phyloP scores from a whole-genome alignment of 2,113 vertebrate genomes.

The Balaeniceps rex region DNA sequence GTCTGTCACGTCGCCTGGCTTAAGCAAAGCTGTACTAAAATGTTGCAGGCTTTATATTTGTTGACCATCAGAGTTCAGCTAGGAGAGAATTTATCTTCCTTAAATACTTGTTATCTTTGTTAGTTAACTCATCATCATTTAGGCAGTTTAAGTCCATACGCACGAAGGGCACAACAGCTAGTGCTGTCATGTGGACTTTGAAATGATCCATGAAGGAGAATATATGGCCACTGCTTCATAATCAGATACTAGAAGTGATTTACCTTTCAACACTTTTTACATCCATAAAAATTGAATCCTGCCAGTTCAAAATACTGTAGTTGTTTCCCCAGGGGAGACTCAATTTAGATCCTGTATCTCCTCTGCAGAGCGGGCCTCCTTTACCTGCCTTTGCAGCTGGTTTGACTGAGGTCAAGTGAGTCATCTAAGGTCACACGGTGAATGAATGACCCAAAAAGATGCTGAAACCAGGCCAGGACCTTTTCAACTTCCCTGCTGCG shows the following conservation, averaged over 20 bases:
- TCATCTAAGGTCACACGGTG: background rate
- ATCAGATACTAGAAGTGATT: conserved; percentile 5
- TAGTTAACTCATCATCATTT: conserved; percentile 53
- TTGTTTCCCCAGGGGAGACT: background rate
- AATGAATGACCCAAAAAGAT: conserved; percentile 8
- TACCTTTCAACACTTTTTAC: background rate
- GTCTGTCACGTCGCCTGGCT: conserved; percentile 13
- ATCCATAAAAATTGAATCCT: background rate
- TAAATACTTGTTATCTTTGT: conserved; percentile 66
- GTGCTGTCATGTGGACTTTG: background rate
- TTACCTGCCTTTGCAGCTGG: background rate
- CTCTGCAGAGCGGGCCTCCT: background rate
- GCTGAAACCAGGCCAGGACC: background rate
- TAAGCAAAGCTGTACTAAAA: background rate
- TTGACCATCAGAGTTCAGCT: conserved; percentile 38
- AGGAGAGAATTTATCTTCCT: conserved; percentile 52
- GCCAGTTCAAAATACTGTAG: background rate
- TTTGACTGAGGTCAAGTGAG: conserved; percentile 3
- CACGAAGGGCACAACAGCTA: conserved; percentile 18
- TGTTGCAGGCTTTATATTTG: background rate
- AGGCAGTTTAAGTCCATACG: conserved; percentile 34
- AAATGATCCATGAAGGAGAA: conserved; percentile 24
- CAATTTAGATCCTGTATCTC: background rate
- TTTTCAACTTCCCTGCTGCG: conserved; percentile 6
- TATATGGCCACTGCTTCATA: background rate